Evolutionary conservation across 2,888 invertebrate species (phyloP), one percentile per base, ranked within the genome.

Genomic region (Oligia latruncula): DNA sequence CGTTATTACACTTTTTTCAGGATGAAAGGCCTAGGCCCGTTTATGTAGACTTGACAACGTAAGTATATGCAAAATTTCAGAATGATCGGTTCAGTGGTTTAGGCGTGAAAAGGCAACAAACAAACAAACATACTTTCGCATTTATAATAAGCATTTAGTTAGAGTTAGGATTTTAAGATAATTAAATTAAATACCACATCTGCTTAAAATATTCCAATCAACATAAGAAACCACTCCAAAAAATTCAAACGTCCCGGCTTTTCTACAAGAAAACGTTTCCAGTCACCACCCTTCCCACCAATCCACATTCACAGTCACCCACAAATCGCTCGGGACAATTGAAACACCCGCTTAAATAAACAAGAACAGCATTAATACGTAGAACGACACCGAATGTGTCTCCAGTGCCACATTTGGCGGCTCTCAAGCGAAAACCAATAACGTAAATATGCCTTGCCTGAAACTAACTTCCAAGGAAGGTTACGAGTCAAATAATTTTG

Each of bases 351-450:
- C 76, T 88, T 89, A 87, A 86, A 91, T 90, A 90, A 90, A 90
- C 90, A 90, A 87, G 87, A 85, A 79, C 65, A 83, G 79, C 91
- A 90, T 91, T 90, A 90, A 90, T 89, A 87, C 86, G 66, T 58
- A 71, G 64, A 52, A 60, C 64, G 86, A 80, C 82, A 78, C 82
- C 58, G 84, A 91, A 94, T 92, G 92, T 87, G 90, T 90, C 94
- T 92, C 94, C 71, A 9, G 92, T 81, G 94, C 64, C 88, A 87
- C 93, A 90, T 93, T 92, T 86, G 79, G 79, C 84, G 87, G 89
- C 88, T 83, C 83, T 85, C 79, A 84, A 89, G 87, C 81, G 91
- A 88, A 90, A 91, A 90, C 92, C 92, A 92, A 92, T 92, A 91
- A 89, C 91, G 89, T 92, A 91, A 92, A 91, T 91, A 90, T 90